Base-by-base conservation (phyloP, 2,113 vertebrate genomes). In the Orycteropus afer region DNA sequence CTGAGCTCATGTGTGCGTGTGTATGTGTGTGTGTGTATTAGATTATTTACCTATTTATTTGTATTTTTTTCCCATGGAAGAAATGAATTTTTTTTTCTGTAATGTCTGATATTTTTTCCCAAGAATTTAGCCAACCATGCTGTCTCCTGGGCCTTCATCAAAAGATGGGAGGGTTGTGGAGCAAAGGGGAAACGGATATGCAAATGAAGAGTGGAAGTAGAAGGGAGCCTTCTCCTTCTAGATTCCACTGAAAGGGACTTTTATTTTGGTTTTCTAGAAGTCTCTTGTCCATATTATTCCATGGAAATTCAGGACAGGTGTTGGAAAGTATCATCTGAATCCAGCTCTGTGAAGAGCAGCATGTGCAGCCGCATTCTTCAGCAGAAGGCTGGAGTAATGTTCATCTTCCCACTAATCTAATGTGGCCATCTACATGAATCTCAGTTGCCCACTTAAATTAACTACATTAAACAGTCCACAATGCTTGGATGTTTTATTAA, bases 401-500 rank as follows among this genome's bases (percentile, higher is more conserved):
- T 73, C 18, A 87, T 83, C 59, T 92, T 27, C 71, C 29, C 14
- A 10, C 51, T 97, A 86, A 95, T 92, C 87, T 93, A 93, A 89
- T 90, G 55, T 69, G 74, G 90, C 84, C 47, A 47, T 91, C 78
- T 86, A 27, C 69, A 77, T 77, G 88, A 73, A 78, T 93, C 87
- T 86, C 42, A 15, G 91, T 81, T 84, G 45, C 67, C 80, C 79
- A 61, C 73, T 95, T 84, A 91, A 95, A 53, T 96, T 91, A 95
- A 74, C 90, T 86, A 87, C 37, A 84, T 90, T 92, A 96, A 63
- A 29, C 77, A 87, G 42, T 93, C 85, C 78, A 89, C 85, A 73
- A 73, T 92, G 88, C 57, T 85, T 86, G 73, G 8, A 47, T 94
- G 79, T 93, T 97, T 95, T 96, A 97, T 93, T 96, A 91, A 94